Base-by-base conservation (phyloP, 2,113 vertebrate genomes). In the Xiphophorus hellerii region DNA sequence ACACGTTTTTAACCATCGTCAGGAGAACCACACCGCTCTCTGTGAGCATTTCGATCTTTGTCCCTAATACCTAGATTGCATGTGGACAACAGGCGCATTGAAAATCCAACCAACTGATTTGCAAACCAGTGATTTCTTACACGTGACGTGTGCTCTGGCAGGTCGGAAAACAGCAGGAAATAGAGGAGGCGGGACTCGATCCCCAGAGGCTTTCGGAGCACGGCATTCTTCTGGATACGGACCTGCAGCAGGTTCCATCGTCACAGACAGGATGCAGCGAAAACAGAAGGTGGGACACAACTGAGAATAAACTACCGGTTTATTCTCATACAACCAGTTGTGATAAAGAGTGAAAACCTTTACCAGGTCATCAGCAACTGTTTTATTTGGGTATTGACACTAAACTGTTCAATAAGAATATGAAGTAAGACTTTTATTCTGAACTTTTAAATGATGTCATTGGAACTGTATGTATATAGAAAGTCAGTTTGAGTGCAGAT, bases 171-270 rank as follows among this genome's bases (percentile, higher is more conserved):
- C 91, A 22, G 0, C 85, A 92, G 61, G 96, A 99, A 92, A 98
- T 99, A 4, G 73, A 48, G 69, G 91, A 84, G 2, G 92, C 93
- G 0, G 97, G 97, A 82, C 93, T 95, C 15, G 88, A 94, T 58
- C 95, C 96, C 7, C 65, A 65, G 48, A 60, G 66, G 1, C 93
- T 99, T 87, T 94, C 94, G 4, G 87, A 67, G 75, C 91, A 94
- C 12, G 96, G 97, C 6, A 97, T 99, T 88, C 95, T 99, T 63
- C 92, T 99, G 92, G 98, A 99, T 85, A 91, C 94, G 2, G 90
- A 87, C 6, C 58, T 74, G 3, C 66, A 73, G 1, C 71, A 87
- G 11, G 78, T 92, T 4, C 0, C 0, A 0, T 20, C 0, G 0
- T 42, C 74, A 17, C 70, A 71, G 51, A 62, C 15, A 5, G 3